Conservation (phyloP, 1,140 invertebrate species). For the Hydropsyche tenuis region DNA sequence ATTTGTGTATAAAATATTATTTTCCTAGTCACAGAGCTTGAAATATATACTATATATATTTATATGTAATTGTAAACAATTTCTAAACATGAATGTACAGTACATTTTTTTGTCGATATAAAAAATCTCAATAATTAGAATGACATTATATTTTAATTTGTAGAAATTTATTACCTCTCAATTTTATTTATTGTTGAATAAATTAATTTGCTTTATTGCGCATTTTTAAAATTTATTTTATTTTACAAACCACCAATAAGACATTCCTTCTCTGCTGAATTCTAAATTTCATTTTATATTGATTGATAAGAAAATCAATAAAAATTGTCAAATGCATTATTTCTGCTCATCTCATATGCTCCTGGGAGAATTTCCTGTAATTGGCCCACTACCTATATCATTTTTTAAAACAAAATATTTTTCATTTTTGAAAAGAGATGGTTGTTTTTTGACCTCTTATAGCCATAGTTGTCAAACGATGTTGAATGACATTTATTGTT, state of each 20-base stretch:
- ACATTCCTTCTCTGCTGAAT: too few relatives aligned
- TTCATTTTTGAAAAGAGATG: too few relatives aligned
- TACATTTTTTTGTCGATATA: background rate
- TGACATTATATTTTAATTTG: constrained; percentile 18
- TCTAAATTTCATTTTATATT: too few relatives aligned
- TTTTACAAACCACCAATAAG: too few relatives aligned
- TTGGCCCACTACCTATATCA: too few relatives aligned
- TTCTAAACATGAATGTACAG: background rate
- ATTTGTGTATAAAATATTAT: background rate
- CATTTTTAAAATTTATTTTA: constrained; percentile 15
- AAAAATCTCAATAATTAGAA: constrained; percentile 1
- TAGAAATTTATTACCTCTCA: constrained; percentile 27
- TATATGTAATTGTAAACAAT: background rate
- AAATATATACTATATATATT: background rate
- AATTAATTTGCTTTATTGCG: constrained; percentile 34
- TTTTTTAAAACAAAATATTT: too few relatives aligned
- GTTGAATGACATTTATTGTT: too few relatives aligned
- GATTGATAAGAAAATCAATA: too few relatives aligned
- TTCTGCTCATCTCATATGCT: too few relatives aligned
- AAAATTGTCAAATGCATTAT: too few relatives aligned
- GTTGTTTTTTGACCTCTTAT: background rate
- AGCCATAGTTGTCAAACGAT: background rate
- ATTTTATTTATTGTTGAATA: constrained; percentile 42
- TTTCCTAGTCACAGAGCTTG: constrained; percentile 9
- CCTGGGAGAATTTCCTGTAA: too few relatives aligned